Base-by-base conservation (phyloP, 2,797 vertebrate genomes). In the Sparidentex hasta region DNA sequence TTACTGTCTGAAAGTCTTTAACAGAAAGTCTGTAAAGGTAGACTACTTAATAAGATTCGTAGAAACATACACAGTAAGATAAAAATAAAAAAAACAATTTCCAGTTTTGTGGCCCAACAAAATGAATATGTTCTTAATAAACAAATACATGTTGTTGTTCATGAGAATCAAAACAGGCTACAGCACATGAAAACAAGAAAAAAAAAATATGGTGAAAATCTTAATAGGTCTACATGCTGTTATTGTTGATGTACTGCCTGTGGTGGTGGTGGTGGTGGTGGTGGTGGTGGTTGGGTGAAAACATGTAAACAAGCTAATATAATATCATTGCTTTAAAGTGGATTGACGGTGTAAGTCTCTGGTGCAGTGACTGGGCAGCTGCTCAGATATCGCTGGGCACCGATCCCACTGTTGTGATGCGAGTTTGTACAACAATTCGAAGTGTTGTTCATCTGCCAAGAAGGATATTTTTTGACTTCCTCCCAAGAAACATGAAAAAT, bases 401-500 rank as follows among this genome's bases (percentile, higher is more conserved):
- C 1, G 54, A 41, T 78, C 81, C 76, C 58, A 69, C 21, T 59
- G 51, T 55, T 83, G 48, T 71, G 76, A 74, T 52, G 33, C 18
- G 23, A 70, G 75, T 71, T 77, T 71, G 62, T 52, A 62, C 68
- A 86, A 73, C 48, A 17, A 73, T 59, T 79, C 74, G 21, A 85
- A 57, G 69, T 69, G 70, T 63, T 51, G 16, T 16, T 18, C 3
- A 1, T 70, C 75, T 82, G 66, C 63, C 70, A 57, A 54, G 50
- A 61, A 18, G 17, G 70, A 67, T 71, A 5, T 71, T 70, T 57
- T 71, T 68, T 66, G 18, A 78, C 44, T 76, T 72, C 56, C 63
- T 67, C 43, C 81, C 81, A 86, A 74, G 59, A 80, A 86, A 51
- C 25, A 56, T 75, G 46, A 76, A 70, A 84, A 58, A 69, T 23